Percentiles rank a stretch among this genome's conserved stretches.
phyloP scores from a whole-genome alignment of 1,140 invertebrate species.

The Ceratosolen solmsi region DNA sequence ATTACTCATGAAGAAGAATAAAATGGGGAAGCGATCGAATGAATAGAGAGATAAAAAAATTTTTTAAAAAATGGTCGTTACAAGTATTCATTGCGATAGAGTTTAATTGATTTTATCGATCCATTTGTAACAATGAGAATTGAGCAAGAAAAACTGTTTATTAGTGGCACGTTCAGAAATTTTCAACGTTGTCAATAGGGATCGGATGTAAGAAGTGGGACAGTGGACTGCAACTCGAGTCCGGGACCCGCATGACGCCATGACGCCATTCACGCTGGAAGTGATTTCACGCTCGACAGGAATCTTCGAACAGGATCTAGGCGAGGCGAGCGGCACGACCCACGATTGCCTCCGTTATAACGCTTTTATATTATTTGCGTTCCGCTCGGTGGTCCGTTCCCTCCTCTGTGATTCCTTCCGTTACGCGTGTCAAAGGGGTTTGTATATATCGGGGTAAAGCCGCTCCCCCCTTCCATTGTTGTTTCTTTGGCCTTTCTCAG shows the following conservation, averaged over 20 bases:
- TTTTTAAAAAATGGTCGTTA: not conserved
- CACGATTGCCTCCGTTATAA: conserved; percentile 18
- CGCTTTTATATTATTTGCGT: conserved; percentile 44
- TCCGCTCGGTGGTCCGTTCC: conserved; percentile 20
- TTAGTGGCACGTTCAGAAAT: not conserved
- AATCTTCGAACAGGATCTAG: conserved; percentile 69
- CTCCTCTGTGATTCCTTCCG: conserved; percentile 14
- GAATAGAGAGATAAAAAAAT: not conserved
- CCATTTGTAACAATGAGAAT: not conserved
- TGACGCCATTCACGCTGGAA: conserved; percentile 57
- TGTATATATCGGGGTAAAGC: not conserved
- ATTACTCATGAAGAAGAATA: too few species aligned
- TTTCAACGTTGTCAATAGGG: not conserved
- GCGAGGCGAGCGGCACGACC: conserved; percentile 64
- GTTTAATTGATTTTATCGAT: not conserved
- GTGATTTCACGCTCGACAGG: conserved; percentile 70
- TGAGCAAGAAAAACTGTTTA: not conserved
- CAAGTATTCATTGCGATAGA: not conserved
- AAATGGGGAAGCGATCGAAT: too few species aligned
- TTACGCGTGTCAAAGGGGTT: not conserved
- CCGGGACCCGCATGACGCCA: not conserved
- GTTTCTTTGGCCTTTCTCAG: not conserved
- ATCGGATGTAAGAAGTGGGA: not conserved
- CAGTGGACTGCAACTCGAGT: not conserved
- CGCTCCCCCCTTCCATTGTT: not conserved